Base-by-base conservation (phyloP, 1,140 invertebrate genomes). In the Probaryconus sp. region DNA sequence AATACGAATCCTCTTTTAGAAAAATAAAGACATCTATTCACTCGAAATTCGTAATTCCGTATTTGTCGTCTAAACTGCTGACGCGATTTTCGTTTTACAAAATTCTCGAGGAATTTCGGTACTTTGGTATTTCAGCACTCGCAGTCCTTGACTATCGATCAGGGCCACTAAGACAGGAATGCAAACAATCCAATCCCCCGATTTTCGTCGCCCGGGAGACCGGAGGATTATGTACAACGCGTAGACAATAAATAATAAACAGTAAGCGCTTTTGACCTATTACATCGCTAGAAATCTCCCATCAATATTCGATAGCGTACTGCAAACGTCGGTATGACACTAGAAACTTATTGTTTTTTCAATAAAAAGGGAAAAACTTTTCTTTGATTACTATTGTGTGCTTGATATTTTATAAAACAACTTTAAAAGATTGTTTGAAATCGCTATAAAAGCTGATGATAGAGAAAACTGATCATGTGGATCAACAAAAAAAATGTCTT, bases 21-120 rank as follows among this genome's bases (percentile, higher is more conserved):
- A 76, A 76, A 76, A 76, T 76, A 69, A 69, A 70, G 28, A 76
- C 72, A 70, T 76, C 55, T 70, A 67, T 70, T n/a, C 42, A 40
- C 33, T 60, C 53, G 48, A 68, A 63, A 74, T 68, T 40, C 35
- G 31, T 47, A 31, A 58, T 40, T 73, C 37, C 55, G 42, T 37
- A 64, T 45, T 45, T 20, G 14, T 24, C 9, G 37, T 28, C 38
- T 14, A 40, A 40, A 45, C 71, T 43, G 63, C 71, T 35, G 42
- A 55, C 70, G 50, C 63, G 21, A 43, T 58, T 18, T 33, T 28
- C 28, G 28, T 11, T 21, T 20, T 5, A 1, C 11, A 38, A 51
- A 30, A 53, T 21, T 31, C 38, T 26, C 37, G 13, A 43, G 31
- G 5, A 11, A 38, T 38, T 56, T 38, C 18, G 17, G 24, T 75